These are phyloP conservation scores for Drosophila ficusphila DNA, from an alignment of 1,140 invertebrate genomes.

Conservation along the genomic window DNA sequence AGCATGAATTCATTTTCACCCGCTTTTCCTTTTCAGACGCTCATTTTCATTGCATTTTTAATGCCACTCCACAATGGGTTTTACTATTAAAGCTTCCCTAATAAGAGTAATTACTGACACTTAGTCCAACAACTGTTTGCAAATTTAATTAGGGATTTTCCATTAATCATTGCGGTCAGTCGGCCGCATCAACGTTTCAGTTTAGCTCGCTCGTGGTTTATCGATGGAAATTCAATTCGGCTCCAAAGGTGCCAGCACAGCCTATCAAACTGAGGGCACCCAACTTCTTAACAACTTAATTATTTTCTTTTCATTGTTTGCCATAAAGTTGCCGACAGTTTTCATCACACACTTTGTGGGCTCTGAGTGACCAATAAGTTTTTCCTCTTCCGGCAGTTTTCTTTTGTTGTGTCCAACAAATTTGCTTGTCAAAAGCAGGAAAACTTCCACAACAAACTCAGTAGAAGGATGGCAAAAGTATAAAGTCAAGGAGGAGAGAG, in stretches of 20 bases:
- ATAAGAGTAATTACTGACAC: slow-evolving; percentile 46
- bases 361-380: slow-evolving; percentile 44
- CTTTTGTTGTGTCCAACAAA: slow-evolving; percentile 34
- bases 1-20: slow-evolving; percentile 32
- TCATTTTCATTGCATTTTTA: slow-evolving; percentile 47
- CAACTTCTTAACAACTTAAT: slow-evolving; percentile 19
- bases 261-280: neutral
- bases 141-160: slow-evolving; percentile 44
- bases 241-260: neutral
- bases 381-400: slow-evolving; percentile 11
- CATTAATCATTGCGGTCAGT: slow-evolving; percentile 37
- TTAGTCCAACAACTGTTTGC: slow-evolving; percentile 25
- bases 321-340: slow-evolving; percentile 9
- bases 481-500: neutral
- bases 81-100: slow-evolving; percentile 13
- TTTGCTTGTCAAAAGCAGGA: slow-evolving; percentile 42
- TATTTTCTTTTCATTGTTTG: slow-evolving; percentile 24
- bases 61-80: slow-evolving; percentile 40
- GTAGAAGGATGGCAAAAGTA: neutral
- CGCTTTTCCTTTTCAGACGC: neutral
- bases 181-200: slow-evolving; percentile 8
- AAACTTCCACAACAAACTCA: slow-evolving; percentile 28
- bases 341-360: slow-evolving; percentile 12
- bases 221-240: slow-evolving; percentile 24
- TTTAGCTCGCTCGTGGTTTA: neutral